Evolutionary conservation across 2,797 vertebrate species (phyloP).

Genomic region (Sarcophilus harrisii): DNA sequence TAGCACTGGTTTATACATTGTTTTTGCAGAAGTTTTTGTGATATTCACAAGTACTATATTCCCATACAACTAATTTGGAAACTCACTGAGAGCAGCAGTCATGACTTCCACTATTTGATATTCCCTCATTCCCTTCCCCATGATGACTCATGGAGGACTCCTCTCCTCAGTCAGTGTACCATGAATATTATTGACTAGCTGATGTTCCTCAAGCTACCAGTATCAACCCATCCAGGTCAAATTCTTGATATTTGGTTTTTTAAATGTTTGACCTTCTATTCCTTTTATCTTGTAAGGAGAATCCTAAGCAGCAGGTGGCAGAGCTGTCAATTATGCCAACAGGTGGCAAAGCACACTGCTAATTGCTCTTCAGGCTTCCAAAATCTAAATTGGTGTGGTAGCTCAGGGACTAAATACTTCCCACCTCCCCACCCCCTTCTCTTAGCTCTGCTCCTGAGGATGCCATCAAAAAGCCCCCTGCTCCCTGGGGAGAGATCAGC

Average conservation of each 20-base stretch:
- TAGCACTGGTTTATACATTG: background rate
- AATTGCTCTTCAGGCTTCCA: slow-evolving; percentile 72
- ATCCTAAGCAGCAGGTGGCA: slow-evolving; percentile 78
- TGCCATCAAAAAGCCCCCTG: slow-evolving; percentile 65
- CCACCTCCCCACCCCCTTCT: slow-evolving; percentile 32
- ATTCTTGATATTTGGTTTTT: background rate
- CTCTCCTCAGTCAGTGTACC: background rate
- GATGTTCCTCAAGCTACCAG: background rate
- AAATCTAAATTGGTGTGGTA: slow-evolving; percentile 70
- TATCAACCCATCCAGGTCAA: background rate
- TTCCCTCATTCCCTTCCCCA: background rate
- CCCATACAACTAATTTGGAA: background rate
- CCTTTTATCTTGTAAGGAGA: slow-evolving; percentile 65
- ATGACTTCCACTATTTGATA: background rate
- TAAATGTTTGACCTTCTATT: slow-evolving; percentile 14
- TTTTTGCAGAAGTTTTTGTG: background rate
- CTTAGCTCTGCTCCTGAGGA: slow-evolving; percentile 44
- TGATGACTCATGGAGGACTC: background rate
- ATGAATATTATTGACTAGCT: background rate
- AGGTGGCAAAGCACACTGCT: slow-evolving; percentile 71
- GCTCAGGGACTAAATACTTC: slow-evolving; percentile 64
- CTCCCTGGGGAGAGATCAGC: slow-evolving; percentile 75
- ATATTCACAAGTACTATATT: background rate
- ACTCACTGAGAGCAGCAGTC: background rate
- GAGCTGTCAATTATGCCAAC: slow-evolving; percentile 65